Percentiles rank a stretch among this genome's conserved stretches.
phyloP scores from a whole-genome alignment of 2,888 invertebrate genomes.

The Metacarcinus magister region DNA sequence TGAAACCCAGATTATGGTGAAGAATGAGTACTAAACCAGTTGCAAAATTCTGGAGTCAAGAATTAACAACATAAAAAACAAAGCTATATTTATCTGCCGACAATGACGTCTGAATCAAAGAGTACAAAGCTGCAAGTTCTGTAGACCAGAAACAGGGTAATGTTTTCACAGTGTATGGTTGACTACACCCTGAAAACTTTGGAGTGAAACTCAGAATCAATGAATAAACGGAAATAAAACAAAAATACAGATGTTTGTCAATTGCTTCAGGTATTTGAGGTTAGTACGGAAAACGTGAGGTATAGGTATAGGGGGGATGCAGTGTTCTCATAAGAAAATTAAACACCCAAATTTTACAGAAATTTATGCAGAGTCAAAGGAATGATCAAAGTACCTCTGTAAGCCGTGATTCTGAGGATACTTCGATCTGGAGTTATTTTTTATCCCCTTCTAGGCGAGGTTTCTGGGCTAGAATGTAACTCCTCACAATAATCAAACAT shows the following conservation, averaged over 20 bases:
- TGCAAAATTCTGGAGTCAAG: too few species aligned
- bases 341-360: background rate
- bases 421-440: background rate
- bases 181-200: too few species aligned
- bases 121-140: too few species aligned
- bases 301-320: background rate
- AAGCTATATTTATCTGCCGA: too few species aligned
- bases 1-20: too few species aligned
- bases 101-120: too few species aligned
- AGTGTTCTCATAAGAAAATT: background rate
- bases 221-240: background rate
- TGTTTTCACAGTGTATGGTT: too few species aligned
- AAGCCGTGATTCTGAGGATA: background rate
- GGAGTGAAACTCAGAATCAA: too few species aligned
- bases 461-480: background rate
- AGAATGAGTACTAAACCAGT: too few species aligned
- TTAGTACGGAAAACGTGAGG: background rate
- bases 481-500: background rate
- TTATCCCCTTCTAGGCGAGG: background rate
- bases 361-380: background rate
- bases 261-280: background rate
- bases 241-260: background rate
- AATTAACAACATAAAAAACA: too few species aligned
- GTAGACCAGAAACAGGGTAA: too few species aligned
- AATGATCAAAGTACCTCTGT: background rate